Base-by-base conservation (phyloP, 2,888 invertebrate genomes). In the Bursaphelenchus okinawaensis region DNA sequence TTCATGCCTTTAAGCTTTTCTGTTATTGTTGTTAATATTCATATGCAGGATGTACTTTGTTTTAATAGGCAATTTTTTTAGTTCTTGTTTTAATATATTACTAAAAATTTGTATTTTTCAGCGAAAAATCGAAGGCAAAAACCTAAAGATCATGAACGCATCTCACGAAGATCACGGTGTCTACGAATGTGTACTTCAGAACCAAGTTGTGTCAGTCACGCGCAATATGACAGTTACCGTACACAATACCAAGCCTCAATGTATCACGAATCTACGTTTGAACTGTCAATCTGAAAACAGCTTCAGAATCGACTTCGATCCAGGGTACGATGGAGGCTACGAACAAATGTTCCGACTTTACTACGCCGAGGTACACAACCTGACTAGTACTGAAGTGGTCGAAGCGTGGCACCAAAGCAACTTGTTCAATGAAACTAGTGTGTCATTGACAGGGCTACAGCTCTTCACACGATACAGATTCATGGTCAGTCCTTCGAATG, bases 111-210 rank as follows among this genome's bases (percentile, higher is more conserved):
- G 9, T 20, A 24, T 29, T n/a, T 67, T 78, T 64, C 51, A 79
- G 76, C 70, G 68, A 51, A 63, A 75, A 26, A 75, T 74, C 2
- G 68, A 74, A 12, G 67, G 69, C 7, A 64, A 68, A 7, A 59
- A 63, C 0, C 31, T 80, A 29, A 64, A 55, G 6, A 69, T 79
- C 52, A 62, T 69, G 23, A 56, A 66, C 26, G 70, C 71, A 7
- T 67, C 70, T 4, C 74, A 75, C 57, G 60, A 60, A 7, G 76
- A 80, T 64, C 75, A 78, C 64, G 80, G 80, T 19, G n/a, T 70
- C 0, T 80, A 80, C 62, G 69, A 76, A 54, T 80, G 80, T 63
- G 66, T 78, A 8, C 60, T 80, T 12, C 62, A 70, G 19, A 80
- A 79, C 58, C 65, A 76, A 1, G 72, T 80, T 0, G 72, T 72